These are phyloP conservation scores for Phenganax subtilis DNA, from an alignment of 92 coral and sea anemone genomes.

Conservation along the genomic window DNA sequence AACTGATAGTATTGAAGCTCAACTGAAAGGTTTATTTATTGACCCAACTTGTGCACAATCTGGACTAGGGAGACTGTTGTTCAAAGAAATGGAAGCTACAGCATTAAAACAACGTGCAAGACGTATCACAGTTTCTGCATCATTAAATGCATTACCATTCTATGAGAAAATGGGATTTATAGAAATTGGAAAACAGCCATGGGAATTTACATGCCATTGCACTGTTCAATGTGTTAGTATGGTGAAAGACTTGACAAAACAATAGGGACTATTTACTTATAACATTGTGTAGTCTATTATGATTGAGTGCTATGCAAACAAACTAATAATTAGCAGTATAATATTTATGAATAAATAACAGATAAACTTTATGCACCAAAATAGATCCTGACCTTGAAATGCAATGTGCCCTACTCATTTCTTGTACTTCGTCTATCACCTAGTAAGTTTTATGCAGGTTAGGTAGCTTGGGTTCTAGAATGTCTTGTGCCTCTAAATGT, in stretches of 20 bases:
- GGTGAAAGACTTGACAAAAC: constrained; percentile 10
- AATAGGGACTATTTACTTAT: background rate
- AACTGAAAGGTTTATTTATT: constrained; percentile 63
- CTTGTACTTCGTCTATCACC: background rate
- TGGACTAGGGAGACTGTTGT: constrained; percentile 58
- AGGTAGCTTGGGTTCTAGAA: background rate
- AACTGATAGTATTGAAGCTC: background rate
- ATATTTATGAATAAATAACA: too few relatives aligned
- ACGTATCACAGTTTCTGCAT: constrained; percentile 50
- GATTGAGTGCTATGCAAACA: too few relatives aligned
- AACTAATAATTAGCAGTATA: too few relatives aligned
- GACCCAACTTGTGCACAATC: constrained; percentile 56
- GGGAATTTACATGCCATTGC: constrained; percentile 19
- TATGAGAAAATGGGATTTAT: constrained; percentile 64
- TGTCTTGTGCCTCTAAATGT: constrained; percentile 29
- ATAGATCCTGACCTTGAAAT: too few relatives aligned
- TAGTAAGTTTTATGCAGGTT: background rate
- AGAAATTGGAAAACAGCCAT: constrained; percentile 7
- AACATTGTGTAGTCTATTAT: background rate
- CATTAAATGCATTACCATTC: constrained; percentile 74
- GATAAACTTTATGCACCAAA: too few relatives aligned
- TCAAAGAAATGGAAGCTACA: constrained; percentile 50
- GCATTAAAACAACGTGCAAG: constrained; percentile 51
- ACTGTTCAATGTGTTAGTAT: constrained; percentile 13
- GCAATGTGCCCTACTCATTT: background rate